A percentile compares a stretch with the other conserved stretches of the same genome.
These are phyloP conservation scores for Ephialtes manifestator DNA, from an alignment of 2,888 invertebrate species.

Conservation along the genomic window DNA sequence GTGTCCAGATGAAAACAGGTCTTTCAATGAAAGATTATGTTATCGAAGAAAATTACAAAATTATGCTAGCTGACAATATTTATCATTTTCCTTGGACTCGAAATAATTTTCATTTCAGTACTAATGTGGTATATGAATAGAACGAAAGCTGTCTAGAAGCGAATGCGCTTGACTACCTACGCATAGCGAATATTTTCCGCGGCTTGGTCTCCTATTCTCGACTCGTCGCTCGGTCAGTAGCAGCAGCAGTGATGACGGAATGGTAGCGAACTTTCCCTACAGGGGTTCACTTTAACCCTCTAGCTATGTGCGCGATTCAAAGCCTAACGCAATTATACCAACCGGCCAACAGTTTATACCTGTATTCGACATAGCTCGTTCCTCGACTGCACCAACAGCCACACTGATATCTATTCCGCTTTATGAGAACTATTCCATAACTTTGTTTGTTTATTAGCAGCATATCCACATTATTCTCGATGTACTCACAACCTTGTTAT, in stretches of 20 bases:
- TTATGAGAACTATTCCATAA: neutral
- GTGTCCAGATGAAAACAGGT: no score
- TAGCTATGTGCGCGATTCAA: conserved; percentile 17
- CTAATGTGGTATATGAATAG: no score
- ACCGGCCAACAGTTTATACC: conserved; percentile 10
- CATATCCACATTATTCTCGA: neutral
- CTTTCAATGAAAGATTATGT: no score
- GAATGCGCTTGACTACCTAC: no score
- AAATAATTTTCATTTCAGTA: no score
- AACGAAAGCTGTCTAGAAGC: no score
- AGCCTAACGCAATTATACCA: conserved; percentile 61
- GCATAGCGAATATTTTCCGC: neutral
- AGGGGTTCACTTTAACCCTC: neutral
- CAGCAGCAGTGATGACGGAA: neutral
- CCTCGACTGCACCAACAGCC: neutral
- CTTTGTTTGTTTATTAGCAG: neutral
- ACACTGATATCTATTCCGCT: no score
- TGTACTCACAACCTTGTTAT: neutral
- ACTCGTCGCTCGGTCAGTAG: neutral
- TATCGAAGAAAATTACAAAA: no score
- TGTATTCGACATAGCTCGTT: neutral
- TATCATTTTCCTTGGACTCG: no score
- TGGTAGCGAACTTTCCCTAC: neutral
- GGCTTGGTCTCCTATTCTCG: neutral
- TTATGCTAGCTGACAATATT: no score